Conservation (phyloP, 2,888 invertebrate genomes). For the Kryphioiulus occultus region DNA sequence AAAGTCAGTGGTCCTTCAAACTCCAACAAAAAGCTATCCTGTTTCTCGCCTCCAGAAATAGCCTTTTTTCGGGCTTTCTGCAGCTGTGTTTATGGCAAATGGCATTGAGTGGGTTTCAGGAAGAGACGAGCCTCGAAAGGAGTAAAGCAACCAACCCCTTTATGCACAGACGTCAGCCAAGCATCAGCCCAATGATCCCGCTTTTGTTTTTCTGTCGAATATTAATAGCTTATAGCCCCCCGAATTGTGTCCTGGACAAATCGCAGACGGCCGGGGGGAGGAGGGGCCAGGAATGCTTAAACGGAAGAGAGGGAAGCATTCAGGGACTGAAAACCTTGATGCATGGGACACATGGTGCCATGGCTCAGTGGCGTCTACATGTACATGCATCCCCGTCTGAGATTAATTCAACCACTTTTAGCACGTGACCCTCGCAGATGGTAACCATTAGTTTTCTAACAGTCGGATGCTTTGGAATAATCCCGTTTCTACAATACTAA, state of each 20-base stretch:
- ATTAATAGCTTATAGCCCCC: no score
- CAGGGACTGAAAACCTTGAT: not conserved
- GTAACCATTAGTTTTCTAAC: no score
- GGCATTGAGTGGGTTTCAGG: conserved; percentile 3
- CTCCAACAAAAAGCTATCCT: conserved; percentile 16
- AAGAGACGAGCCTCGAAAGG: not conserved
- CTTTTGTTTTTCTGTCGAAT: not conserved
- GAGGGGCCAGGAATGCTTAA: not conserved
- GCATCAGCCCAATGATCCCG: not conserved
- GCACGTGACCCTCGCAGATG: no score
- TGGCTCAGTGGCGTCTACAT: no score
- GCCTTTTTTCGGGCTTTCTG: not conserved
- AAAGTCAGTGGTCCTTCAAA: conserved; percentile 16
- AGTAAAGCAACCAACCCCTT: not conserved
- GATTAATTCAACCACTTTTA: no score
- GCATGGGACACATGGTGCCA: not conserved
- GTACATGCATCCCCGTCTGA: no score
- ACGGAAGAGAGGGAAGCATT: not conserved
- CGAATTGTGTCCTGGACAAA: not conserved
- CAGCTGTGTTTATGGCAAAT: not conserved
- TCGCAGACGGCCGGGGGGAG: conserved; percentile 4
- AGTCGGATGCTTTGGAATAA: no score
- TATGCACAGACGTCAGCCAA: not conserved
- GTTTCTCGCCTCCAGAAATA: not conserved
- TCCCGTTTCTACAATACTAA: no score